These are phyloP conservation scores for Allophyes oxyacanthae DNA, from an alignment of 2,888 invertebrate genomes.

Conservation along the genomic window DNA sequence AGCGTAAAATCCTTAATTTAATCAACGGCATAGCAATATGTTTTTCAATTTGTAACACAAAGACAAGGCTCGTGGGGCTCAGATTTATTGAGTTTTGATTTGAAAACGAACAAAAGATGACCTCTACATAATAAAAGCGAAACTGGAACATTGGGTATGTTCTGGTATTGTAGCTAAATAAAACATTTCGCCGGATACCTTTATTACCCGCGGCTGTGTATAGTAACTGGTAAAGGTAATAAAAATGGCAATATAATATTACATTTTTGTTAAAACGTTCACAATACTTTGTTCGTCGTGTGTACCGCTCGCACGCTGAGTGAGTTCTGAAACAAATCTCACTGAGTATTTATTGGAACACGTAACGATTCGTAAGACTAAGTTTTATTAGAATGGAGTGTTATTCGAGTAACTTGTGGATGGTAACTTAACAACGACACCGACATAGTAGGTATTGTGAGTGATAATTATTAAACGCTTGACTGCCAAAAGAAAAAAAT, in stretches of 20 bases:
- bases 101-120: slow-evolving; percentile 63
- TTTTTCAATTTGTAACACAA: slow-evolving; percentile 62
- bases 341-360: slow-evolving; percentile 30
- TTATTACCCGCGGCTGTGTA: slow-evolving; percentile 53
- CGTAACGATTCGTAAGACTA: slow-evolving; percentile 43
- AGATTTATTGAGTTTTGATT: slow-evolving; percentile 62
- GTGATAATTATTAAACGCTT: background rate
- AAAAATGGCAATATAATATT: slow-evolving; percentile 57
- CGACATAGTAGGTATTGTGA: too few relatives aligned
- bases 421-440: background rate
- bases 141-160: slow-evolving; percentile 56
- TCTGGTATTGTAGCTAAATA: slow-evolving; percentile 58
- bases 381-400: slow-evolving; percentile 54
- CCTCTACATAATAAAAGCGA: slow-evolving; percentile 57
- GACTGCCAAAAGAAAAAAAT: background rate
- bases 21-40: slow-evolving; percentile 52
- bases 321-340: slow-evolving; percentile 34
- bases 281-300: slow-evolving; percentile 21
- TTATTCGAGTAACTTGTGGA: slow-evolving; percentile 44
- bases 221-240: slow-evolving; percentile 53
- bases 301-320: slow-evolving; percentile 8
- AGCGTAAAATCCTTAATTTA: slow-evolving; percentile 38
- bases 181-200: slow-evolving; percentile 58
- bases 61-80: slow-evolving; percentile 52
- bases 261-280: slow-evolving; percentile 43